Base-by-base conservation (phyloP, 2,797 vertebrate genomes). In the Malacoraja senta region DNA sequence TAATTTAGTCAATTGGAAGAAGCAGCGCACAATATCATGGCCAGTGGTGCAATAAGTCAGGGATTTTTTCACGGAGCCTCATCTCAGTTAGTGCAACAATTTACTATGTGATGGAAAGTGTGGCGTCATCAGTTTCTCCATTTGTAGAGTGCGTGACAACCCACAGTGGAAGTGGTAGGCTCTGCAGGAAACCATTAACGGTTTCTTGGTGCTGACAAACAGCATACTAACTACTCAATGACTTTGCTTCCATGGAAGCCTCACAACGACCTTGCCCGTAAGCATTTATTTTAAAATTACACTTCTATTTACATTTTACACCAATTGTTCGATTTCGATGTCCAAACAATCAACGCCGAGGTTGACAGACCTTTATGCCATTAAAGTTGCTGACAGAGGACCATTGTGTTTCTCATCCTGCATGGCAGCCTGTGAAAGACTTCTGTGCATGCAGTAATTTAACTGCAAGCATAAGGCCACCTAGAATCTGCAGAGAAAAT, bases 81-180 rank as follows among this genome's bases (percentile, higher is more conserved):
- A 21, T 65, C 29, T 84, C 58, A 65, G 13, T 88, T 65, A 76
- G n/a, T 88, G 3, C 29, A 65, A 88, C 63, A 32, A 88, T 32
- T 65, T 88, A 19, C 32, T 17, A 88, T 65, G 84, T 1, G 58
- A 65, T 65, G 61, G 84, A 88, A 84, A 88, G 65, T 65, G 63
- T n/a, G 15, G 63, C 84, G 65, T 88, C 61, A 88, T 88, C n/a
- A 88, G 84, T 88, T 58, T 61, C 83, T 24, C 58, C 12, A 63
- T 13, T 63, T 63, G 61, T 6, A 19, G 12, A 35, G 29, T 88
- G 53, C 26, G 7, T 21, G 32, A 65, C 58, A 88, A 88, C 15
- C 29, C 65, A n/a, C 58, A 88, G 4, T 32, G 35, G 32, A n/a
- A 78, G 77, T 13, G 77, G 29, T 78, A 10, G n/a, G 77, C 77